Base-by-base conservation (phyloP, 2,797 vertebrate genomes). In the Amblyraja radiata region DNA sequence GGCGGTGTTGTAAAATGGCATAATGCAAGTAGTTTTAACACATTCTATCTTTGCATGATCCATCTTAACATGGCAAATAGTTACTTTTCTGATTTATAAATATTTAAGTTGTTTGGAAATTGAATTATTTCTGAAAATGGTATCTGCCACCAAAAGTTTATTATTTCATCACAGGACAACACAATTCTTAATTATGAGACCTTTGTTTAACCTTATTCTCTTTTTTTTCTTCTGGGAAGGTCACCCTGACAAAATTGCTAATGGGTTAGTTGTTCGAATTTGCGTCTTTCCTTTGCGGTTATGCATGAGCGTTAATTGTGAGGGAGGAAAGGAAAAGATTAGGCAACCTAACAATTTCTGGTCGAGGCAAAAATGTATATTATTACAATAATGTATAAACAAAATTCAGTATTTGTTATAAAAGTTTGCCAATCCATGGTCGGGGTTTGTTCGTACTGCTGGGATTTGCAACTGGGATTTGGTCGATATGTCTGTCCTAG, bases 231-330 rank as follows among this genome's bases (percentile, higher is more conserved):
- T 88, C 16, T 88, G 84, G 32, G 16, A 86, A 86, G 16, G 25
- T 32, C 58, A 7, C 58, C 83, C n/a, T 65, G 58, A 65, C 28
- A 65, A 86, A n/a, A 32, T 86, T 63, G 11, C 54, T 86, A 25
- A 58, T 6, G 46, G 5, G 0, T 6, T 6, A 6, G n/a, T 21
- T 63, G 83, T 46, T 32, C n/a, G 32, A 36, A 32, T 65, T 21
- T 88, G n/a, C 36, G 18, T 88, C 32, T 68, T 88, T 68, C 84
- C 68, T 88, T 88, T 88, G 63, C 36, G 84, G 28, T 88, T 23
- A 68, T 7, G 21, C 21, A 21, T 68, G 36, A n/a, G 68, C 36
- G 63, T 68, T 16, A 88, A 68, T 65, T 28, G 61, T 88, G 84
- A 32, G 21, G 36, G 68, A 88, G 63, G 23, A 2, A n/a, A 58